Evolutionary conservation across 2,113 vertebrate species (phyloP).

Genomic region (Proteles cristata): DNA sequence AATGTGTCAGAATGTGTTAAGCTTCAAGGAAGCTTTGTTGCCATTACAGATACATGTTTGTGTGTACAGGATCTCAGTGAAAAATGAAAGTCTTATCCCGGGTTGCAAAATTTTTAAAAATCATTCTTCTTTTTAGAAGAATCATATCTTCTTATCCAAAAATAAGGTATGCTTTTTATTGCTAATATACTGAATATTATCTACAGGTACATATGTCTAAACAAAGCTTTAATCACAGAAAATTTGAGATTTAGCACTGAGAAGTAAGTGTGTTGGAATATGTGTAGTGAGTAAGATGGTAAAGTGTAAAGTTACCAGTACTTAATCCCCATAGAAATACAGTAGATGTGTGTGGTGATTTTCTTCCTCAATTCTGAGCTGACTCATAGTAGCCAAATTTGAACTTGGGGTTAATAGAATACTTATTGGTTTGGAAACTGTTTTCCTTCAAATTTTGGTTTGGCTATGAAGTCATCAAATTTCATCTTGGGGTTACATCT

Average conservation of each 20-base stretch:
- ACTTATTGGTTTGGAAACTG: neutral
- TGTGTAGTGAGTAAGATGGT: neutral
- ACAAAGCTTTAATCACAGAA: neutral
- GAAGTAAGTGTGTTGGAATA: neutral
- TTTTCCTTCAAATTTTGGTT: neutral
- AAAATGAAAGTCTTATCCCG: neutral
- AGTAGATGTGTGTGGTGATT: neutral
- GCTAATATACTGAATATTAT: neutral
- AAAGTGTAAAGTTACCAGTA: neutral
- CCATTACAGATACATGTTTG: neutral
- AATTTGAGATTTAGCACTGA: neutral
- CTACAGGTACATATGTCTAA: neutral
- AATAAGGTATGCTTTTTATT: neutral
- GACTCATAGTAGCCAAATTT: neutral
- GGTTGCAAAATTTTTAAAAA: neutral
- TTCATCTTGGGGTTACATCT: neutral
- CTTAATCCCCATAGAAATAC: neutral
- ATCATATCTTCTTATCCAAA: too few relatives aligned
- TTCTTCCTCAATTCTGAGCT: constrained; percentile 9
- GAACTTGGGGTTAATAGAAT: neutral
- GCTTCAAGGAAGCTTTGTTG: neutral
- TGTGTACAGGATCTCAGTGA: neutral
- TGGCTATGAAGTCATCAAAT: neutral
- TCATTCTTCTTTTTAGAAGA: neutral
- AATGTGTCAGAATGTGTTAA: neutral